Evolutionary conservation across 2,888 invertebrate genomes (phyloP), one percentile per base, ranked within the genome.

Genomic region (Andrena camellia): DNA sequence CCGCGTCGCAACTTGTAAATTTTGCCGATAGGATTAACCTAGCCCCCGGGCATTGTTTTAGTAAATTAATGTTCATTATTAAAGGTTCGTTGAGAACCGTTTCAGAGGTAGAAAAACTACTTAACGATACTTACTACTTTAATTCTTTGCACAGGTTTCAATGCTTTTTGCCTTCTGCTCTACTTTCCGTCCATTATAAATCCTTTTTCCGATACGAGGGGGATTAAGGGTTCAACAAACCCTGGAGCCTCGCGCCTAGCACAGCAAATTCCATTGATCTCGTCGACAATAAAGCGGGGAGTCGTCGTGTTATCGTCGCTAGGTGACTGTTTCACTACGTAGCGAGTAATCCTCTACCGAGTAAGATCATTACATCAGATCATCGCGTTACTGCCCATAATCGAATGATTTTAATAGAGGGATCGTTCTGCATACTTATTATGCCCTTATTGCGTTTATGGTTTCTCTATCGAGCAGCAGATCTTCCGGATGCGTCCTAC

Each of bases 201-300:
- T 52, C 31, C 68, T 81, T 69, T 68, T 67, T 68, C 64, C 48
- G 57, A 60, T 57, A n/a, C 35, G 57, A 57, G 8, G 52, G 52
- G 26, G 71, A 79, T 74, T 77, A 77, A 77, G 66, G 35, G 83
- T 84, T 81, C 84, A 84, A 79, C 33, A 79, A 84, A 86, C 78
- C 33, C 63, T 59, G 20, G 42, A 10, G 54, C 42, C 29, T 62
- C 66, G 26, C 63, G 59, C 20, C 20, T 52, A 33, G 13, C 35
- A 26, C 50, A 54, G 52, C 42, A 50, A 69, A 54, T 50, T 69
- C 60, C 74, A 66, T 62, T 66, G 83, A 75, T 85, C 66, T 67
- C 23, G 17, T 60, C 64, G 54, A 52, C 35, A 70, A 74, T 67
- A 68, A 78, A 48, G 50, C 23, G 63, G 50, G 50, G 69, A 79